These are phyloP conservation scores for Lumbricus terrestris DNA, from an alignment of 2,888 invertebrate species.

Conservation along the genomic window DNA sequence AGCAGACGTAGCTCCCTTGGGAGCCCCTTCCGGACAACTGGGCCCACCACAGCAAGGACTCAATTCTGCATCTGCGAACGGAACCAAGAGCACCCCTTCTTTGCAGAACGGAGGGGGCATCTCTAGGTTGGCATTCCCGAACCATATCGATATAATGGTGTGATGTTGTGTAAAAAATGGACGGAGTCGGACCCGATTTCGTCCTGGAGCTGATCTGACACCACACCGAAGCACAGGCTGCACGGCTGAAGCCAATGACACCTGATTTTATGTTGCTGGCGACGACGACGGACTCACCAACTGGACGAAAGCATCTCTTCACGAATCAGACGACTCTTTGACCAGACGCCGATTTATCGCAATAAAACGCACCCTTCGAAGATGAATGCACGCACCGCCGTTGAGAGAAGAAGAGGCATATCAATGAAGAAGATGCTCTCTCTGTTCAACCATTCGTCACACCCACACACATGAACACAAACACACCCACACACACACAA, in stretches of 20 bases:
- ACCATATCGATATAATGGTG: background rate
- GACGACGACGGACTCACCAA: background rate
- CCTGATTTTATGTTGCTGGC: background rate
- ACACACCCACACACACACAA: too few species aligned
- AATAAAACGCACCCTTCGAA: background rate
- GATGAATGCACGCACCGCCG: background rate
- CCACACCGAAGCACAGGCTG: background rate
- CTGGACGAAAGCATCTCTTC: background rate
- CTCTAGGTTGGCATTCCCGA: too few species aligned
- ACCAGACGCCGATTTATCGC: background rate
- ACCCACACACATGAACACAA: too few species aligned
- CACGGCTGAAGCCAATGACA: too few species aligned
- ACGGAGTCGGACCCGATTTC: background rate
- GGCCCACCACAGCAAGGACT: too few species aligned
- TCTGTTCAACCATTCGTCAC: background rate
- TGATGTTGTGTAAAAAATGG: background rate
- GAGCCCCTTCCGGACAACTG: too few species aligned
- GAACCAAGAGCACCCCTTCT: too few species aligned
- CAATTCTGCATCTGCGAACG: too few species aligned
- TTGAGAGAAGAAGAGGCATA: background rate
- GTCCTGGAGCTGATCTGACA: background rate
- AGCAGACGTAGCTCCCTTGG: too few species aligned
- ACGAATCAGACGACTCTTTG: background rate
- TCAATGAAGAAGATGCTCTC: background rate
- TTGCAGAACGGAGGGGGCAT: too few species aligned